Evolutionary conservation across 2,797 vertebrate species (phyloP), one percentile per base, ranked within the genome.

Genomic region (Oreochromis mossambicus): DNA sequence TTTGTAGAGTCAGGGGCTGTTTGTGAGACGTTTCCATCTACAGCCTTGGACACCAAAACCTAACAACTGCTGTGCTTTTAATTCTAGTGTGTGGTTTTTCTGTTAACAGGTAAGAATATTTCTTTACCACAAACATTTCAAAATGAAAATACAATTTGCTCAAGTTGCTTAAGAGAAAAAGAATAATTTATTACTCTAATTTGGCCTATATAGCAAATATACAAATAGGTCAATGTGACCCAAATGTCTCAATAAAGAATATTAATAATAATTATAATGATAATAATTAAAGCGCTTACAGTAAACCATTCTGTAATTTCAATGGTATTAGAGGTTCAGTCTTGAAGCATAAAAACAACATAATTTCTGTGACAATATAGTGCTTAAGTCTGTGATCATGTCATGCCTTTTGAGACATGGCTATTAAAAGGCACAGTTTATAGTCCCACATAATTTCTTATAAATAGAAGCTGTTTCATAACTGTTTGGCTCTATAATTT

Each of bases 161-260:
- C 32, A 10, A 52, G 46, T 50, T 50, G 5, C 83, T 84, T 17
- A 84, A 75, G 52, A 87, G 19, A 21, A 3, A 46, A 85, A 50
- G 79, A 83, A 92, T 46, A 73, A 89, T 93, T 89, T 92, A 93
- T 90, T 95, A 79, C 76, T 82, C 83, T 85, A 82, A 52, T 85
- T 13, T 82, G 85, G 24, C 4, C 14, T 46, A 19, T 41, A 91
- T 26, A 78, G 58, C 6, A 86, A 83, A 92, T 48, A 90, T 29
- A 87, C 54, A 91, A n/a, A 43, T 29, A 43, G 63, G 26, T 94
- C 86, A 87, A 84, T 91, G 63, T 91, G 87, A 89, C 86, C 88
- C 78, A 88, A 78, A 91, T 19, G 41, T 93, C 15, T 63, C 56
- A 84, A 80, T 82, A 82, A 55, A 86, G 80, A 73, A 75, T 32